phyloP scores from a whole-genome alignment of 2,797 vertebrate species.

The Heterohyrax brucei region DNA sequence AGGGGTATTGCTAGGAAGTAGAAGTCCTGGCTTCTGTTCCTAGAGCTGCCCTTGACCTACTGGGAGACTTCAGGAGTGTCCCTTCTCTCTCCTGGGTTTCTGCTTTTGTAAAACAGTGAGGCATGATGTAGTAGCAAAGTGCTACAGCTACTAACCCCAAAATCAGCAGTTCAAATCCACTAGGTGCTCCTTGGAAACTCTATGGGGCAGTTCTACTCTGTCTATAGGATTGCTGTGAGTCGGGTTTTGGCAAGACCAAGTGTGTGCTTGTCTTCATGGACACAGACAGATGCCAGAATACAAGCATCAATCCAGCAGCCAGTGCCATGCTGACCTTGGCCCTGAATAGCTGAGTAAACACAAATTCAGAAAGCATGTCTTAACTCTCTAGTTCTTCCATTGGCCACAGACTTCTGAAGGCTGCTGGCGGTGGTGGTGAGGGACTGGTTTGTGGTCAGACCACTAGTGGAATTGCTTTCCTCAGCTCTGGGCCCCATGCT shows the following conservation, averaged over 20 bases:
- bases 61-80: neutral
- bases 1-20: neutral
- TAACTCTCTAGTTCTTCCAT: neutral
- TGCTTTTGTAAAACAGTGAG: neutral
- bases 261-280: neutral
- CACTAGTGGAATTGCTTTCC: neutral
- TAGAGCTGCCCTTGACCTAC: neutral
- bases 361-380: constrained; percentile 9
- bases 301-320: neutral
- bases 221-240: no score
- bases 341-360: neutral
- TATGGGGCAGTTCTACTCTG: no score
- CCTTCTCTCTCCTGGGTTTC: neutral
- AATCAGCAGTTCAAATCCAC: no score
- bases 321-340: neutral
- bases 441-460: neutral
- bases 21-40: neutral
- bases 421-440: neutral
- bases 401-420: neutral
- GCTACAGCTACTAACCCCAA: no score
- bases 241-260: no score
- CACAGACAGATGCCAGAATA: neutral
- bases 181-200: no score
- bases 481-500: neutral
- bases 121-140: no score